A percentile compares a stretch with the other conserved stretches of the same genome.
phyloP scores from a whole-genome alignment of 2,797 vertebrate species.

The Phrynocephalus guinanensis region DNA sequence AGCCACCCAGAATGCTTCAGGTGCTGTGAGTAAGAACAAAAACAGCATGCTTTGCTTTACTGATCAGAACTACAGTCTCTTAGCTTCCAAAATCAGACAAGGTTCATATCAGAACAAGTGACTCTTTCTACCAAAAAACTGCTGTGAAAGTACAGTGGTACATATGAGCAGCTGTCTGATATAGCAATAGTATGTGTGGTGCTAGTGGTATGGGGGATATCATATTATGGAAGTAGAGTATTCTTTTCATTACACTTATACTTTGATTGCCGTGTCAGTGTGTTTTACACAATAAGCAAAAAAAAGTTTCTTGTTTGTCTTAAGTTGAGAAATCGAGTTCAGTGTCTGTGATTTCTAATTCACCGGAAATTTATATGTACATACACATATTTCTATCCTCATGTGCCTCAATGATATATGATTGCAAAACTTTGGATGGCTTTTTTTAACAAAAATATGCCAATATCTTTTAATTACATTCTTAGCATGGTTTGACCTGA shows the following conservation, averaged over 20 bases:
- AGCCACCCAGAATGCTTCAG: too few species aligned
- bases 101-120: too few species aligned
- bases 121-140: too few species aligned
- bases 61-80: too few species aligned
- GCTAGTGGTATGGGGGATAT: too few species aligned
- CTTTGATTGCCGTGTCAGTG: background rate
- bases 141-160: too few species aligned
- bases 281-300: background rate
- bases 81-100: too few species aligned
- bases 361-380: background rate
- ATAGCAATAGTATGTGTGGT: too few species aligned
- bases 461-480: conserved; percentile 54
- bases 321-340: background rate
- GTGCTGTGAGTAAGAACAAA: too few species aligned
- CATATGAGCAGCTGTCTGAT: too few species aligned
- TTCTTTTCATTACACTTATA: background rate
- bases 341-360: conserved; percentile 3
- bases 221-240: too few species aligned
- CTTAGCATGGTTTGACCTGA: conserved; percentile 52
- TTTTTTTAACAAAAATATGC: conserved; percentile 31
- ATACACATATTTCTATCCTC: background rate
- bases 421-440: conserved; percentile 6
- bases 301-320: background rate
- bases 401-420: background rate
- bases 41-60: too few species aligned